phyloP scores from a whole-genome alignment of 2,797 vertebrate genomes.

The Otolemur crassicaudatus region DNA sequence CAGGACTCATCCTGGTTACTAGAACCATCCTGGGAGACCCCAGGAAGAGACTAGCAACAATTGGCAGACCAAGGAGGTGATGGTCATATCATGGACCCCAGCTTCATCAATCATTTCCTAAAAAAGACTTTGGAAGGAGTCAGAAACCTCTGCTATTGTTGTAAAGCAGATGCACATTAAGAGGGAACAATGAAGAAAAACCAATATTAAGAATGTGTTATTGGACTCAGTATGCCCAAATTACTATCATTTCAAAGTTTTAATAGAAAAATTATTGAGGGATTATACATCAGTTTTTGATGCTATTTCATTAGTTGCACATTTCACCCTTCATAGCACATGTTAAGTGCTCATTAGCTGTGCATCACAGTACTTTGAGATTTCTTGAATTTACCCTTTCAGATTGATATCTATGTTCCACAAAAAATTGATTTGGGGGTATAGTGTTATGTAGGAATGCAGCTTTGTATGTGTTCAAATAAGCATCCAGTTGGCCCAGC shows the following conservation, averaged over 20 bases:
- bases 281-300: too few species aligned
- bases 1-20: neutral
- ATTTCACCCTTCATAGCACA: too few species aligned
- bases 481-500: neutral
- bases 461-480: neutral
- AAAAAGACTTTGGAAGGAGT: too few species aligned
- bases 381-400: neutral
- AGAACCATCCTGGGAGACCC: neutral
- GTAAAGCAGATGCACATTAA: too few species aligned
- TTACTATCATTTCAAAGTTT: neutral
- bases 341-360: neutral
- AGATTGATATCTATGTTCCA: neutral
- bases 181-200: too few species aligned
- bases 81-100: neutral
- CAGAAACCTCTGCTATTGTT: too few species aligned
- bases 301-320: too few species aligned
- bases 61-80: neutral
- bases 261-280: too few species aligned
- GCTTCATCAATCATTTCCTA: neutral
- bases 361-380: neutral
- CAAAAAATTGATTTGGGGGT: neutral
- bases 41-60: neutral
- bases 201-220: too few species aligned
- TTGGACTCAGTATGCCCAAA: too few species aligned
- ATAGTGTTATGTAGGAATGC: neutral